Base-by-base conservation (phyloP, 2,888 invertebrate genomes). In the Orchesella flavescens region DNA sequence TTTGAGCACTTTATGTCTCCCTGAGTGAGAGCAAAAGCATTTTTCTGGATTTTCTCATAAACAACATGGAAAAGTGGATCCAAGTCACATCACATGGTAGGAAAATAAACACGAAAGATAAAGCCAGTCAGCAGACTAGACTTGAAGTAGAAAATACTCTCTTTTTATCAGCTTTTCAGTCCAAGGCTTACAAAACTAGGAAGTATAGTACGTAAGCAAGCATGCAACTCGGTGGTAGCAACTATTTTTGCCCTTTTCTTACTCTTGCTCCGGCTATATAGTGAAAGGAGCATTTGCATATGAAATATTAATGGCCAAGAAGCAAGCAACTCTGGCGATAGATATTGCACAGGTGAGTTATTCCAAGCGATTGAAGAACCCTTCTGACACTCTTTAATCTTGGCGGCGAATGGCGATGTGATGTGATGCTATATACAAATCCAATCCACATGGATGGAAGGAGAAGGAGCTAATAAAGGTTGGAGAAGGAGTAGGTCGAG, bases 301-400 rank as follows among this genome's bases (percentile, higher is more conserved):
- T 78, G 78, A 78, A 78, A 78, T 78, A 78, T 78, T 78, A 78
- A 78, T 78, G 78, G 78, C 34, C 53, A 23, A 63, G 57, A 61
- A 53, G 34, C 3, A 2, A 34, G 34, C 34, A 34, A 34, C 34
- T 34, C 34, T 34, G 76, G 34, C 63, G 78, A 72, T 78, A 72
- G 71, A 72, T 72, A 78, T 55, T 63, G 78, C 63, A 71, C 78
- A 78, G 78, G 78, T 78, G 72, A 78, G 78, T 78, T 78, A 72
- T 71, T 78, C 71, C 69, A 63, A 72, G 65, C 71, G 78, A 72
- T 78, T 78, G 71, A 72, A 69, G 66, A 46, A 55, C 57, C 66
- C 66, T 46, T 46, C 53, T 53, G 34, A 34, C 34, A 34, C 34
- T 53, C 17, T 53, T 63, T 63, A 43, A 66, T 66, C 34, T 34